phyloP scores from a whole-genome alignment of 1,140 invertebrate genomes.

The Drosophila varians region DNA sequence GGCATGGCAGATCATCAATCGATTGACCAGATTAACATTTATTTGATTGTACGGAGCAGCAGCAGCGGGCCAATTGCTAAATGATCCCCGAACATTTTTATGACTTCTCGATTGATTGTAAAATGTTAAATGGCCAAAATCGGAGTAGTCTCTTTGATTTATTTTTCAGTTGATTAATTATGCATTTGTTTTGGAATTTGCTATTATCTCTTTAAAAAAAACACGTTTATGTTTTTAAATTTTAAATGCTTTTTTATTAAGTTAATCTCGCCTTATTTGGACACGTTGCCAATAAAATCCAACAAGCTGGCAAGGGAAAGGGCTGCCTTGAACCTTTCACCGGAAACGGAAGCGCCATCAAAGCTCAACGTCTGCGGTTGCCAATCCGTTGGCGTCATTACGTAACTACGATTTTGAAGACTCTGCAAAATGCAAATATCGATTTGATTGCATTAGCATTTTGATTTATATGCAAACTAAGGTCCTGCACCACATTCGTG shows the following conservation, averaged over 20 bases:
- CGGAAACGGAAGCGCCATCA: slow-evolving; percentile 70
- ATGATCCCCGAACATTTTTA: slow-evolving; percentile 32
- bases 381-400: slow-evolving; percentile 34
- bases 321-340: slow-evolving; percentile 5
- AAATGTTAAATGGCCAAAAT: slow-evolving; percentile 28
- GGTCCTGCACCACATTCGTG: background rate
- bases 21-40: slow-evolving; percentile 24
- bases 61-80: slow-evolving; percentile 22
- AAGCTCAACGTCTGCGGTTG: slow-evolving; percentile 24
- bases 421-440: slow-evolving; percentile 37
- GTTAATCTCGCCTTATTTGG: background rate
- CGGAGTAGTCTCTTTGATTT: slow-evolving; percentile 13
- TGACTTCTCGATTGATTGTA: slow-evolving; percentile 41
- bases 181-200: no score
- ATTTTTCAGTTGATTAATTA: slow-evolving; percentile 19
- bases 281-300: background rate
- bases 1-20: slow-evolving; percentile 40
- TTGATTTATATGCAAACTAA: slow-evolving; percentile 65
- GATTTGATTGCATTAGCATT: slow-evolving; percentile 56
- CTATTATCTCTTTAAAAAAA: background rate
- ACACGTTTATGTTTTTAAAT: background rate
- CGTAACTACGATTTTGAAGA: slow-evolving; percentile 52
- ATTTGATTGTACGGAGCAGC: background rate
- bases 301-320: background rate
- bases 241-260: background rate